Base-by-base conservation (phyloP, 2,113 vertebrate species). In the Symphodus melops region DNA sequence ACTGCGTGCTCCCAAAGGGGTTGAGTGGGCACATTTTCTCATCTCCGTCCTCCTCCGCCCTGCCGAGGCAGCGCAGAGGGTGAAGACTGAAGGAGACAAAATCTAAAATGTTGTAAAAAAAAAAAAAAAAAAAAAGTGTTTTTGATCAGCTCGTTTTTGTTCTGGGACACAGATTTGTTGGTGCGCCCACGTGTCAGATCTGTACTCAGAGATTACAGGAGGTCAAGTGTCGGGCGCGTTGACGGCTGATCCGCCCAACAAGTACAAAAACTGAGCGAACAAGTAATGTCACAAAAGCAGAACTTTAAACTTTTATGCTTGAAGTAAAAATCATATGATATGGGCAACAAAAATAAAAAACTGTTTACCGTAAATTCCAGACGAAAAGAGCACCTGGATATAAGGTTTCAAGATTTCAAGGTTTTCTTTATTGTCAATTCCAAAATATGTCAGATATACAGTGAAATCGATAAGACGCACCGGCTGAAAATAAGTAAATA, bases 1-100 rank as follows among this genome's bases (percentile, higher is more conserved):
- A n/a, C 48, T 64, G 54, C 12, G 11, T 1, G 28, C 39, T 80
- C 82, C 75, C 76, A 23, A 55, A 62, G 64, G 67, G 71, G 42
- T 59, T 70, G 55, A 71, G 55, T 63, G 64, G 61, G 67, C 77
- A 77, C 21, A 81, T 83, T 80, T 74, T 75, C 84, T 46, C 69
- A 33, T 61, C 64, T 75, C 66, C 68, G 41, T 67, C 41, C 41
- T 46, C 53, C 20, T 51, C 61, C 49, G 14, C 57, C 19, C 42
- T 51, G 23, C 71, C 12, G 19, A 36, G 75, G 65, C 63, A 52
- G 28, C 33, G 19, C 41, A 51, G 11, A n/a, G 4, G 58, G 14
- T 8, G 63, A 20, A 52, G 39, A 63, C 21, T 23, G 19, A 53
- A 58, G 55, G 4, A 37, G 59, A 69, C 52, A 20, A 48, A 61